Percentiles rank a stretch among this genome's conserved stretches.
phyloP scores from a whole-genome alignment of 2,888 invertebrate genomes.

The Caenorhabditis imperialis region DNA sequence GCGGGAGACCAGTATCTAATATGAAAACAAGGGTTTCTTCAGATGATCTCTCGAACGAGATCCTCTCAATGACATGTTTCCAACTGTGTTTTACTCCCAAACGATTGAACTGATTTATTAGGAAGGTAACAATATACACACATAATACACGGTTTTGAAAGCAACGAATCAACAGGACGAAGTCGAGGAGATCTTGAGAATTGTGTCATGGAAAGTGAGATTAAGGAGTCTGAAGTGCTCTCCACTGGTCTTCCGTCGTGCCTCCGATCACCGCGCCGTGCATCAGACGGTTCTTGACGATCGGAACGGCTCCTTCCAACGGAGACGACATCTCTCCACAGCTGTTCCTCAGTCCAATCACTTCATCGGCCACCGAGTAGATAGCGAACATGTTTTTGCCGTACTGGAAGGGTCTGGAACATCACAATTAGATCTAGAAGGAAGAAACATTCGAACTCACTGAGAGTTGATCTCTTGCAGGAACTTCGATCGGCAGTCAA shows the following conservation, averaged over 20 bases:
- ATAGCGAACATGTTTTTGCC: constrained; percentile 58
- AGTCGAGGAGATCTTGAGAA: not conserved
- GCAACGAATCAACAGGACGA: constrained; percentile 32
- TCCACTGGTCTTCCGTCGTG: constrained; percentile 55
- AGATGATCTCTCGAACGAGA: constrained; percentile 2
- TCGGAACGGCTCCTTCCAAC: constrained; percentile 46
- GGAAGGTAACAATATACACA: constrained; percentile 38
- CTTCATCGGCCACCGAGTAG: constrained; percentile 53
- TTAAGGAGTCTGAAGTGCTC: constrained; percentile 47
- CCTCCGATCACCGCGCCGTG: constrained; percentile 56
- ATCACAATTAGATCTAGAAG: not conserved
- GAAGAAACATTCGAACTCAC: constrained; percentile 18
- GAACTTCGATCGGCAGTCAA: constrained; percentile 51
- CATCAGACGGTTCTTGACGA: constrained; percentile 33
- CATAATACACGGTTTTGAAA: constrained; percentile 16
- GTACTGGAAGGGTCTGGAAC: constrained; percentile 50
- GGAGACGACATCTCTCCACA: constrained; percentile 48
- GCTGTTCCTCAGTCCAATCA: constrained; percentile 43
- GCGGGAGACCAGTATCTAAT: not conserved
- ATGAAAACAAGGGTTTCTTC: not conserved
- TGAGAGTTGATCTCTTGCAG: constrained; percentile 51
- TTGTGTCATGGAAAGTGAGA: constrained; percentile 6
- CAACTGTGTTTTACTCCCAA: not conserved
- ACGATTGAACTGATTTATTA: constrained; percentile 25
- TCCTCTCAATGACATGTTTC: no score